Percentiles rank a stretch among this genome's conserved stretches.
Conservation (phyloP, 2,113 vertebrate species). For the Glareola pratincola region DNA sequence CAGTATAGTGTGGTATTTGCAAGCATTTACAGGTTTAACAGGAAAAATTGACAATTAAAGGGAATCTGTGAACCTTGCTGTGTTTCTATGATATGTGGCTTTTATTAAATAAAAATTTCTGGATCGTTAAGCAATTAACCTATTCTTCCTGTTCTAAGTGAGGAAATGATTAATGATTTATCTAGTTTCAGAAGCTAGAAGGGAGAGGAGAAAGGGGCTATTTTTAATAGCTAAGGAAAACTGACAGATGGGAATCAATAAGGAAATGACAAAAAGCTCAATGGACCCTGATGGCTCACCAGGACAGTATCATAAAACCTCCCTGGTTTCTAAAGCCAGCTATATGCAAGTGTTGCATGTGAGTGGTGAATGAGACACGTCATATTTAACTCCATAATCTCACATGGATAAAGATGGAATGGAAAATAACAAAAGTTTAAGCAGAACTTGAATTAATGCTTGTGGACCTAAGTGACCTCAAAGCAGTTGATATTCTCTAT, state of each 20-base stretch:
- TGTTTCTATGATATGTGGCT: not conserved
- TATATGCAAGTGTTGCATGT: not conserved
- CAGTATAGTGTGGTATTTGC: not conserved
- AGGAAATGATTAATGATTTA: not conserved
- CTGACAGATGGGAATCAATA: not conserved
- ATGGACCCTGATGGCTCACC: not conserved
- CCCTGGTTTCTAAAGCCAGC: not conserved
- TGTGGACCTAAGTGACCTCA: not conserved
- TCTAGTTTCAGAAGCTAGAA: not conserved
- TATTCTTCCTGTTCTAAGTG: not conserved
- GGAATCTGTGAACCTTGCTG: not conserved
- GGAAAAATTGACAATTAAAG: not conserved
- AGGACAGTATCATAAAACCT: fast-evolving
- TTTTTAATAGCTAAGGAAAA: not conserved
- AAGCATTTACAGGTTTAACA: not conserved
- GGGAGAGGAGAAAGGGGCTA: not conserved
- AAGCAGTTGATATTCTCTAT: not conserved
- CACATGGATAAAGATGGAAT: not conserved
- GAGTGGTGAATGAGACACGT: not conserved
- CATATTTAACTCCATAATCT: not conserved
- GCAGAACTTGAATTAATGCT: not conserved
- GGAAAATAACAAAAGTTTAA: not conserved
- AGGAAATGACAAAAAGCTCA: not conserved
- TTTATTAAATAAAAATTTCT: not conserved
- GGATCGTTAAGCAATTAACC: not conserved